Conservation (phyloP, 1,140 invertebrate species). For the Mycetomoellerius zeteki region DNA sequence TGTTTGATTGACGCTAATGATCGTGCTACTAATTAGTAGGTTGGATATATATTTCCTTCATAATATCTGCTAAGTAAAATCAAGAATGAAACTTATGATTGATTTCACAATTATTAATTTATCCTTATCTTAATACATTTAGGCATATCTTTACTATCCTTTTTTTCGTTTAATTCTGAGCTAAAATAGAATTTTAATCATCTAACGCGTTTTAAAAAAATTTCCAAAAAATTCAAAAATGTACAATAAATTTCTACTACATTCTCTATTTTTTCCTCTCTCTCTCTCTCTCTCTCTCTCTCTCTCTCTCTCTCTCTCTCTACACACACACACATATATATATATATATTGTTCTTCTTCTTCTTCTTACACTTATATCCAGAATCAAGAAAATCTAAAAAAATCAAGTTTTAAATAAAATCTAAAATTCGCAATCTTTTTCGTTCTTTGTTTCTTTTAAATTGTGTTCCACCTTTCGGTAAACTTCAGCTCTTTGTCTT, state of each 20-base stretch:
- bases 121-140: not conserved
- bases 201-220: not conserved
- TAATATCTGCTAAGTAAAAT: not conserved
- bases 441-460: not conserved
- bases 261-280: not conserved
- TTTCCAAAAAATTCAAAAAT: not conserved
- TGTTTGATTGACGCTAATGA: conserved; percentile 54
- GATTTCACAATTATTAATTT: not conserved
- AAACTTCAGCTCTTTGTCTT: too few relatives aligned
- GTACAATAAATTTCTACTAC: not conserved
- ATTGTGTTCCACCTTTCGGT: not conserved
- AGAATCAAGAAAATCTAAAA: not conserved
- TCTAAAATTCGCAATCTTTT: conserved; percentile 15
- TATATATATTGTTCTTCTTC: not conserved
- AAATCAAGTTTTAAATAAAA: conserved; percentile 24
- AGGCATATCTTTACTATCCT: not conserved
- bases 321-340: not conserved
- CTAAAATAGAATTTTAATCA: not conserved
- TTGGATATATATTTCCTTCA: conserved; percentile 29
- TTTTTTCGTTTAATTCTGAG: not conserved
- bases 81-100: conserved; percentile 12
- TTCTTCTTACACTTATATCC: not conserved
- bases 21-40: conserved; percentile 31
- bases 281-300: not conserved
- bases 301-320: not conserved